Base-by-base conservation (phyloP, 1,140 invertebrate genomes). In the Nautilus pompilius region DNA sequence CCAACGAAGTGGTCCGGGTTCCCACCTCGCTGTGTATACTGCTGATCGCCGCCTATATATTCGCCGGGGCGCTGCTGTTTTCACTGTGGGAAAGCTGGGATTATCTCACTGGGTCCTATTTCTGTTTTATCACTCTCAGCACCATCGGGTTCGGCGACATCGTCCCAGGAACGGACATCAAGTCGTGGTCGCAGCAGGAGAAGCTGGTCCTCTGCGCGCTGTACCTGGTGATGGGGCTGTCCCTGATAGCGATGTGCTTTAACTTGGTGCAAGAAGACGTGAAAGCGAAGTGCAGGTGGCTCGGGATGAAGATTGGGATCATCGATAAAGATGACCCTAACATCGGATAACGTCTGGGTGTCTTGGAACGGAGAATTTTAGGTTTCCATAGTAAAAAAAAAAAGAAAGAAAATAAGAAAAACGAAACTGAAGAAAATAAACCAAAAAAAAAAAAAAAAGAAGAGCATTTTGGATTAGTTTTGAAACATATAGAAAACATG, bases 181-280 rank as follows among this genome's bases (percentile, higher is more conserved):
- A 75, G 8, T 67, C 72, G 5, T 81, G 80, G 79, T 66, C 71
- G n/a, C 63, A 70, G 8, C 71, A 79, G 45, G 76, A 77, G 45
- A 82, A 82, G 59, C 65, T 80, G 15, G 75, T 80, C 20, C 65
- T 79, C 2, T 80, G 79, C 62, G 76, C 79, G 0, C 53, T 82
- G 29, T 83, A 83, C 62, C 71, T 83, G 22, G 90, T 98, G 84
- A 87, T 98, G 58, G 96, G 97, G 26, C 96, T 98, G 90, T 95
- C 96, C 1, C 84, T 99, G 1, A 93, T 98, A 53, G 96, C 96
- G 68, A 99, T 99, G 96, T 98, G 95, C 83, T 99, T 99, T 85
- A 98, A 99, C 86, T 86, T 99, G 30, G 96, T 96, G 91, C 94
- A 95, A 86, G 92, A 96, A 80, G 92, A 96, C 80, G 89, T 96